Evolutionary conservation across 2,113 vertebrate species (phyloP).

Genomic region (Saccopteryx bilineata): DNA sequence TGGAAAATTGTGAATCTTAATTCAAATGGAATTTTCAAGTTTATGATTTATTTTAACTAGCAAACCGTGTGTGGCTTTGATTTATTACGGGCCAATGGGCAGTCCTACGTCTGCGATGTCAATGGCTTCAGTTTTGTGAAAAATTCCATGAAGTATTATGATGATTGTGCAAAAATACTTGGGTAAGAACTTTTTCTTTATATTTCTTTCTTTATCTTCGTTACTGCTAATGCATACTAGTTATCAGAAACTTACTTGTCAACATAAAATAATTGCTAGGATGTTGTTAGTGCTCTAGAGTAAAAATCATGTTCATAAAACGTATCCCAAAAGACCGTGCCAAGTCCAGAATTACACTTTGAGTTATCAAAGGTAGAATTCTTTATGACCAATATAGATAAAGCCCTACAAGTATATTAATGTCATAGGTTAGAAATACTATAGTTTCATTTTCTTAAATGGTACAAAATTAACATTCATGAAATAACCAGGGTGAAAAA

Average conservation of each 20-base stretch:
- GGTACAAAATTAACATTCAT: neutral
- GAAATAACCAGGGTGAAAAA: slow-evolving; percentile 3
- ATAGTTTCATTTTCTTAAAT: slow-evolving; percentile 11
- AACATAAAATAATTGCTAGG: neutral
- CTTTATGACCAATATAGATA: neutral
- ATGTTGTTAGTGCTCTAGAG: neutral
- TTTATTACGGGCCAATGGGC: slow-evolving; percentile 94
- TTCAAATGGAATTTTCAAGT: slow-evolving; percentile 54
- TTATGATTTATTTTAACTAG: slow-evolving; percentile 87
- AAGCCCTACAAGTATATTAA: slow-evolving; percentile 29
- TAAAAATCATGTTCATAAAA: slow-evolving; percentile 41
- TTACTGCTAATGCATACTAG: neutral
- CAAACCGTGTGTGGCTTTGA: slow-evolving; percentile 97
- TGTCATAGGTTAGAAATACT: slow-evolving; percentile 9
- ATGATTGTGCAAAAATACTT: slow-evolving; percentile 96
- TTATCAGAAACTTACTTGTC: slow-evolving; percentile 31
- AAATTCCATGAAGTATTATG: slow-evolving; percentile 97
- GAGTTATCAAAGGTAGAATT: slow-evolving; percentile 20
- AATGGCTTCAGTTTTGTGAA: slow-evolving; percentile 97
- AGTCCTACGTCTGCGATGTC: slow-evolving; percentile 96
- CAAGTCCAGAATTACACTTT: slow-evolving; percentile 11
- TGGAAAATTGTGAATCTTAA: slow-evolving; percentile 43
- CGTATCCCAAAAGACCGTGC: neutral
- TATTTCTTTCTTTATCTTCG: slow-evolving; percentile 11
- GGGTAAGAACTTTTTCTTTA: slow-evolving; percentile 88